phyloP scores from a whole-genome alignment of 2,797 vertebrate genomes.

The Octomys mimax region DNA sequence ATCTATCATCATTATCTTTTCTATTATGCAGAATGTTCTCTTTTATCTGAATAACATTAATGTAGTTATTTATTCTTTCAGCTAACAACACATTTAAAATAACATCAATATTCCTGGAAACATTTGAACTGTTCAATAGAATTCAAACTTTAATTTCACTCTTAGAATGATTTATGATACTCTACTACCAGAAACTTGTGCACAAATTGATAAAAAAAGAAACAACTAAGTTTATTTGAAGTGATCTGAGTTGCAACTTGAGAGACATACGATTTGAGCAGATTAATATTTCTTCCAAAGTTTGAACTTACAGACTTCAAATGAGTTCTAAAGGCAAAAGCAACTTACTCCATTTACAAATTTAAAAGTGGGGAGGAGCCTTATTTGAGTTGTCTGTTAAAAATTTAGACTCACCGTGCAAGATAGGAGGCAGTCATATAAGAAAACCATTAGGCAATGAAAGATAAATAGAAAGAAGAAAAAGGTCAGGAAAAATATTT shows the following conservation, averaged over 20 bases:
- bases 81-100: neutral
- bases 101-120: neutral
- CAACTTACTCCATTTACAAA: neutral
- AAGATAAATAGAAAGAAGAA: neutral
- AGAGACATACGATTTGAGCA: no score
- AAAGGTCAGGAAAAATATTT: neutral
- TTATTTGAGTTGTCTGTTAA: neutral
- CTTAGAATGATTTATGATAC: neutral
- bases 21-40: neutral
- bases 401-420: neutral
- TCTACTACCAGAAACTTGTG: neutral
- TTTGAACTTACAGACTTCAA: neutral
- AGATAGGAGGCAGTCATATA: neutral
- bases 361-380: neutral
- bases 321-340: neutral
- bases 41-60: neutral
- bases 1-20: neutral
- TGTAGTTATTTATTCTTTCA: neutral
- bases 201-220: neutral
- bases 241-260: neutral
- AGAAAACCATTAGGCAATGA: neutral
- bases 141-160: constrained; percentile 27
- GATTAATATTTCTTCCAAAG: neutral
- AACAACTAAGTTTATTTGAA: neutral
- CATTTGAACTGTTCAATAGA: neutral